Percentiles rank a stretch among this genome's conserved stretches.
phyloP scores from a whole-genome alignment of 2,797 vertebrate genomes.

The Trachops cirrhosus region DNA sequence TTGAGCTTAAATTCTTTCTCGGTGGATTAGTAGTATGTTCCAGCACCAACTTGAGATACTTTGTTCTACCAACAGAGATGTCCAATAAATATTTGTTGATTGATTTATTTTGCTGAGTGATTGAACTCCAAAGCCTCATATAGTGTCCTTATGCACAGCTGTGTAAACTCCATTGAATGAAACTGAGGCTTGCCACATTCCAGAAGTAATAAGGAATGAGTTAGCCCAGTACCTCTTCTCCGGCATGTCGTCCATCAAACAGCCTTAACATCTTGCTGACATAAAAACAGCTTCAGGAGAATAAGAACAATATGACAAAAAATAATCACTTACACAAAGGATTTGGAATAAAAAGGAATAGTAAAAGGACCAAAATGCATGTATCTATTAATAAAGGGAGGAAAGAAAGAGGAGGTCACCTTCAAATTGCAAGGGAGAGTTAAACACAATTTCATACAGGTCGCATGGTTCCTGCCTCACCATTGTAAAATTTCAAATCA shows the following conservation, averaged over 20 bases:
- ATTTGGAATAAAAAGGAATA: background rate
- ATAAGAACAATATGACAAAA: background rate
- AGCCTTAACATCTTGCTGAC: background rate
- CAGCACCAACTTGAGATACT: background rate
- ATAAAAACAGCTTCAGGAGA: constrained; percentile 25
- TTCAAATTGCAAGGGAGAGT: constrained; percentile 3
- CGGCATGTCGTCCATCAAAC: background rate
- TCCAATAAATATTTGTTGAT: constrained; percentile 14
- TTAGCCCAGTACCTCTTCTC: background rate
- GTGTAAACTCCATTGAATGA: constrained; percentile 26
- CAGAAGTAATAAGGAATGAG: background rate
- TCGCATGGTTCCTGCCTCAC: background rate
- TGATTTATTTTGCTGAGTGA: constrained; percentile 49
- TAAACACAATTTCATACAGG: background rate
- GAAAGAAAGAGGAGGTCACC: background rate
- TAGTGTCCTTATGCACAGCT: background rate
- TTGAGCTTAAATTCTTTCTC: background rate
- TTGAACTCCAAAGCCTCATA: background rate
- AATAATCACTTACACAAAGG: background rate
- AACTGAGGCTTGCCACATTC: constrained; percentile 41
- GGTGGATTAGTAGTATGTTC: background rate
- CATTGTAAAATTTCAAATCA: constrained; percentile 41
- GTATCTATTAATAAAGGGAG: background rate
- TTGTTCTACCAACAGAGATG: constrained; percentile 4
- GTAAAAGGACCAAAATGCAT: background rate